phyloP scores from a whole-genome alignment of 1,140 invertebrate genomes.

The Archivesica marissinica region DNA sequence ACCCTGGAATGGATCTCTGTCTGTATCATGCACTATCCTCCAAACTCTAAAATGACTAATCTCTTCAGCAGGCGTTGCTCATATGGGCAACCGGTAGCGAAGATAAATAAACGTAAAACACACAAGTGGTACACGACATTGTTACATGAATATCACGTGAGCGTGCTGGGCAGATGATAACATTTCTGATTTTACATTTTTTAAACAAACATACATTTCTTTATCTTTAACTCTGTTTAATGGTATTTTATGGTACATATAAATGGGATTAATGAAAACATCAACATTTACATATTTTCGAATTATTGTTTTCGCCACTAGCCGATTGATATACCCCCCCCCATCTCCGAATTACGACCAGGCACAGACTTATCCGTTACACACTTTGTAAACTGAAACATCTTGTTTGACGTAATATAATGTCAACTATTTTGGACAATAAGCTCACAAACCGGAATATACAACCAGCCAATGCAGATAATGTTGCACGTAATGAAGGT shows the following conservation, averaged over 20 bases:
- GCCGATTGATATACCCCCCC: background rate
- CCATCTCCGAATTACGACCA: background rate
- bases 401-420: constrained; percentile 19
- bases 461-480: constrained; percentile 6
- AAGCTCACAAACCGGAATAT: constrained; percentile 34
- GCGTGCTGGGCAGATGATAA: background rate
- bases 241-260: background rate
- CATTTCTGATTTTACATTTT: background rate
- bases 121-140: too few species aligned
- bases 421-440: constrained; percentile 32
- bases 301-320: background rate
- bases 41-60: too few species aligned
- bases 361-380: background rate
- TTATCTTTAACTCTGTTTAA: background rate
- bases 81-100: too few species aligned
- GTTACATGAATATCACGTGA: background rate
- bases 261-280: too few species aligned
- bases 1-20: too few species aligned
- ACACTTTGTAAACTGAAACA: background rate
- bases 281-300: background rate
- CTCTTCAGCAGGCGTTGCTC: too few species aligned
- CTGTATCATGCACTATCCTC: too few species aligned
- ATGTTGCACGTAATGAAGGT: constrained; percentile 36
- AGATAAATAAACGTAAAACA: too few species aligned
- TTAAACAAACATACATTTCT: background rate